Evolutionary conservation across 1,140 invertebrate genomes (phyloP).

Genomic region (Bombus huntii): DNA sequence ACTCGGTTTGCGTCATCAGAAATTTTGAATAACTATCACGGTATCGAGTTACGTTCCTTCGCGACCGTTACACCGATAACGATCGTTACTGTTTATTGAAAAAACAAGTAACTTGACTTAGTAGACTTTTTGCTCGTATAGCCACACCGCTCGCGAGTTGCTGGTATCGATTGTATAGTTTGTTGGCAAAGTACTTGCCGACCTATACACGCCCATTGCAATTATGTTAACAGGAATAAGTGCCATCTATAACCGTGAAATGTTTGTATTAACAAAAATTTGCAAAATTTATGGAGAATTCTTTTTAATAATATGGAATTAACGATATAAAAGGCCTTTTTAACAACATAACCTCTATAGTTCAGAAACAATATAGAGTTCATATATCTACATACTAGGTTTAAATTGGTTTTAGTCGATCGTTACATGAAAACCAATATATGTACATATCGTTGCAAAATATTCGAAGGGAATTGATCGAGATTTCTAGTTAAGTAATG

Average conservation of each 20-base stretch:
- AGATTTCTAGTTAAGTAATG: conserved; percentile 7
- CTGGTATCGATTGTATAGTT: conserved; percentile 34
- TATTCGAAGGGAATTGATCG: background rate
- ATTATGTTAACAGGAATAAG: background rate
- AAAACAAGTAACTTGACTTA: background rate
- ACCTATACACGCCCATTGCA: background rate
- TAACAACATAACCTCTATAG: background rate
- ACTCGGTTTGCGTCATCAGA: background rate
- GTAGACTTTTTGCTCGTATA: background rate
- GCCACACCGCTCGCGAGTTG: background rate
- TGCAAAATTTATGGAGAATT: background rate
- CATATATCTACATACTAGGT: too few species aligned
- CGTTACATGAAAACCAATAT: background rate
- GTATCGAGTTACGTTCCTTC: background rate
- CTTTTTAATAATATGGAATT: too few species aligned
- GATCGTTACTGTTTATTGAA: background rate
- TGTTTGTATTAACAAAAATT: background rate
- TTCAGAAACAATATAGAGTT: background rate
- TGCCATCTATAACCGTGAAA: background rate
- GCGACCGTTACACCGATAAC: too few species aligned
- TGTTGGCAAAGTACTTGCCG: conserved; percentile 16
- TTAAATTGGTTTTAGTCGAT: background rate
- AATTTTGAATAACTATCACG: background rate
- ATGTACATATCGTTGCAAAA: background rate
- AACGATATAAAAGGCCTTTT: too few species aligned